These are phyloP conservation scores for Physella acuta DNA, from an alignment of 1,140 invertebrate genomes.

Conservation along the genomic window DNA sequence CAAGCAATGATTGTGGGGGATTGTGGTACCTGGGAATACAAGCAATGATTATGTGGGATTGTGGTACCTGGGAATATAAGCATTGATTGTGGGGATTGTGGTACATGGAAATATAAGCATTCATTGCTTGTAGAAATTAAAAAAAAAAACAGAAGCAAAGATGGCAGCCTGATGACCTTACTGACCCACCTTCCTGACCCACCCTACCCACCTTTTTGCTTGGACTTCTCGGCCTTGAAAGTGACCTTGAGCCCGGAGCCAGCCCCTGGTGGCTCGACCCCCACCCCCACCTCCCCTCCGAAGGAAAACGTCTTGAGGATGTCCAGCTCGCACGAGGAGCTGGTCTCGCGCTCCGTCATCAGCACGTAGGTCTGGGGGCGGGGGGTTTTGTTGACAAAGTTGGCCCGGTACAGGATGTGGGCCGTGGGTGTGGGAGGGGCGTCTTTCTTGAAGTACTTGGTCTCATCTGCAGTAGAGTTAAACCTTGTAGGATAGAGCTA, in stretches of 20 bases:
- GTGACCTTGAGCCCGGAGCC: neutral
- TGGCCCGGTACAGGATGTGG: neutral
- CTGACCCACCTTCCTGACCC: no score
- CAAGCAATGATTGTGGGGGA: no score
- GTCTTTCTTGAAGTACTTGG: neutral
- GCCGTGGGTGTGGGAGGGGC: neutral
- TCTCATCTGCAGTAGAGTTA: neutral
- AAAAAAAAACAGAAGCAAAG: no score
- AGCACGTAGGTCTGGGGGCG: neutral
- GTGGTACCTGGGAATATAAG: no score
- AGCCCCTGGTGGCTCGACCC: neutral
- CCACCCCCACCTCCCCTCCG: neutral
- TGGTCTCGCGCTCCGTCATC: neutral
- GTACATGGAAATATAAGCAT: no score
- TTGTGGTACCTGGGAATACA: no score
- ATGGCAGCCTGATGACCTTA: no score
- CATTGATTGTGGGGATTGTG: no score
- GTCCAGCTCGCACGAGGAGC: neutral
- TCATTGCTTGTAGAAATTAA: no score
- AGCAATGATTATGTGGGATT: no score
- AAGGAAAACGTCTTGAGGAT: neutral
- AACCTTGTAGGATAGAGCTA: no score
- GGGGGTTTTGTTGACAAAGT: neutral
- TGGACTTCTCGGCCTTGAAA: neutral
- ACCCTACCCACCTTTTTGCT: no score